A percentile compares a stretch with the other conserved stretches of the same genome.
phyloP scores from a whole-genome alignment of 2,888 invertebrate genomes.

The Pristionchus entomophagus region DNA sequence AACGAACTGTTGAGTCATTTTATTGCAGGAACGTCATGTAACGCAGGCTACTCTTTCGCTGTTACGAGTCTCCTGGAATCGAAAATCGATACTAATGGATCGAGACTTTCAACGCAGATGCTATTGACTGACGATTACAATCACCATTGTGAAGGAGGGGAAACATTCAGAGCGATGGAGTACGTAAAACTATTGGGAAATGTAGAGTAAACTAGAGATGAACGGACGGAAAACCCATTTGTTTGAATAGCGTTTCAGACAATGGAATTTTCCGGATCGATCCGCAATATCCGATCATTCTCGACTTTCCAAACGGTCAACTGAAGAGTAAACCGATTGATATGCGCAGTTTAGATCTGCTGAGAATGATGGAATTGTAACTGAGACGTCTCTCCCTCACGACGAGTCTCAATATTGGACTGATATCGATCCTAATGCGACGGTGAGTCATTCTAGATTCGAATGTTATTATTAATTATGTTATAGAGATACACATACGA shows the following conservation, averaged over 20 bases:
- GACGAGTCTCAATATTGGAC: not conserved
- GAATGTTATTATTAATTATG: not conserved
- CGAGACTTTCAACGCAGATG: not conserved
- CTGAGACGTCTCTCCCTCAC: not conserved
- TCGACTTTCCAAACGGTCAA: no score
- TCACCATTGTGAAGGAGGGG: conserved; percentile 4
- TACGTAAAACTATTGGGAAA: no score
- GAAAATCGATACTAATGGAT: not conserved
- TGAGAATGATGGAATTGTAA: not conserved
- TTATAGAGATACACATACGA: not conserved
- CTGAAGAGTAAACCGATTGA: no score
- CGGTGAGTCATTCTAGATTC: not conserved
- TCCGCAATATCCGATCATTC: no score
- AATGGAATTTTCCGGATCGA: no score
- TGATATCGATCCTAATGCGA: not conserved
- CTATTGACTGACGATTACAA: not conserved
- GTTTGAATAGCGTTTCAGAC: no score
- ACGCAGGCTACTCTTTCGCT: not conserved
- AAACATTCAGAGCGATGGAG: not conserved
- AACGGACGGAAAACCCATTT: no score
- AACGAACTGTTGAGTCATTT: not conserved
- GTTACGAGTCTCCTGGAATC: not conserved
- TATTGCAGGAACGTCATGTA: not conserved
- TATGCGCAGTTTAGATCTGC: not conserved
- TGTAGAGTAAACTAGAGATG: no score